Evolutionary conservation across 1,140 invertebrate genomes (phyloP).

Genomic region (Cotesia vestalis): DNA sequence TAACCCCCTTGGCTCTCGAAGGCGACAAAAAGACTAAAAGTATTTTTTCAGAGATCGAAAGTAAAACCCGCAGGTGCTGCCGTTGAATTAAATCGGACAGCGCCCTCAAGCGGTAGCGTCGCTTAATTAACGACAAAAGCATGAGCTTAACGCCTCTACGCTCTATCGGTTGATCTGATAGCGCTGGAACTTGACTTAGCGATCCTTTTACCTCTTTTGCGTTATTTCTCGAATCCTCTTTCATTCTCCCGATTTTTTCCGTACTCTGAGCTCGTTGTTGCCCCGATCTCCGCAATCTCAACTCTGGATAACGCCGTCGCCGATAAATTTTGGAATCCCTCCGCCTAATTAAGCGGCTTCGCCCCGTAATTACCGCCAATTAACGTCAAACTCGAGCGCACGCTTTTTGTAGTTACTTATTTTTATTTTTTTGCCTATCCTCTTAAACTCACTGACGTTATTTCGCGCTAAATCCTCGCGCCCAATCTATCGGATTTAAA

Average conservation of each 20-base stretch:
- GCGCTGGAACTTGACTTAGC: slow-evolving; percentile 39
- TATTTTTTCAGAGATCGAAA: neutral
- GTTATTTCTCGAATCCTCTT: slow-evolving; percentile 3
- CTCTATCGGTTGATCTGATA: slow-evolving; percentile 56
- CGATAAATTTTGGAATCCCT: slow-evolving; percentile 61
- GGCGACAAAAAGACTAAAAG: neutral
- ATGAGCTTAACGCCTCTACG: slow-evolving; percentile 50
- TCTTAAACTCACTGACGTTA: neutral
- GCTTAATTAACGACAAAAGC: slow-evolving; percentile 57
- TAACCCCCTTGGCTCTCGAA: slow-evolving; percentile 26
- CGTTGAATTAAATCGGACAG: slow-evolving; percentile 2
- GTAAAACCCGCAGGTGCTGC: neutral
- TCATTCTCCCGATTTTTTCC: slow-evolving; percentile 19
- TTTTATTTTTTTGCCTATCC: neutral
- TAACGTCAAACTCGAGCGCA: slow-evolving; percentile 56
- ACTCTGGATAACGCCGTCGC: slow-evolving; percentile 39
- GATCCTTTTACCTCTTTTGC: slow-evolving; percentile 18
- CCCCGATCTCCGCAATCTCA: slow-evolving; percentile 25
- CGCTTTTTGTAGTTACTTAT: neutral
- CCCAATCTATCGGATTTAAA: neutral
- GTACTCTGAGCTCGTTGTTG: slow-evolving; percentile 5
- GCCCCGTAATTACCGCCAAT: slow-evolving; percentile 60
- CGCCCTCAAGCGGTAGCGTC: slow-evolving; percentile 49
- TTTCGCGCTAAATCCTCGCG: too few species aligned
- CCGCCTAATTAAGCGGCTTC: slow-evolving; percentile 59